These are phyloP conservation scores for Lasioglossum baleicum DNA, from an alignment of 1,140 invertebrate species.

Conservation along the genomic window DNA sequence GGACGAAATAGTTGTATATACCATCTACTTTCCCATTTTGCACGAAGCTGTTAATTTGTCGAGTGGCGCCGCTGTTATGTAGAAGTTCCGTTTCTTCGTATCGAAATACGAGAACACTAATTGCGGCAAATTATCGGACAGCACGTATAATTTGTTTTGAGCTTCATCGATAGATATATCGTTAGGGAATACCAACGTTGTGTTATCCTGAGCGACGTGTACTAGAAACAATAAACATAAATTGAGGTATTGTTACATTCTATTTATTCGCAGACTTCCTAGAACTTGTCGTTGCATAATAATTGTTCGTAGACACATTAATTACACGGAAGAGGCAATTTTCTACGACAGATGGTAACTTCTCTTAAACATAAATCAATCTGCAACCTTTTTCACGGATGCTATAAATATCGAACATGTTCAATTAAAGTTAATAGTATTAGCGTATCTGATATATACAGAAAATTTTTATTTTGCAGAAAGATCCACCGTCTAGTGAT, in stretches of 20 bases:
- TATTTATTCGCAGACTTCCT: not conserved
- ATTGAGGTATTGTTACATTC: not conserved
- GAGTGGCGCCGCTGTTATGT: slow-evolving; percentile 47
- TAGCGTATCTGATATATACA: too few species aligned
- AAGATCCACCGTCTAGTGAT: too few species aligned
- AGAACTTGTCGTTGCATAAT: slow-evolving; percentile 15
- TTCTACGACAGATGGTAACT: not conserved
- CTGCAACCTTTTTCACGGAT: not conserved
- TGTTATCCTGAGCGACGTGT: slow-evolving; percentile 68
- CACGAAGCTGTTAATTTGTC: slow-evolving; percentile 51
- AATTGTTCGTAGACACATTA: not conserved
- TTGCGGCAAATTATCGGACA: slow-evolving; percentile 84
- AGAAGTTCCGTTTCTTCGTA: slow-evolving; percentile 81
- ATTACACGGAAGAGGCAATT: not conserved
- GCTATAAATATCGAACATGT: not conserved
- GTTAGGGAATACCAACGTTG: slow-evolving; percentile 76
- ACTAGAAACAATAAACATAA: slow-evolving; percentile 59
- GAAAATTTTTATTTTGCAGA: too few species aligned
- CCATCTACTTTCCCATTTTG: not conserved
- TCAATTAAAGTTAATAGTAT: too few species aligned
- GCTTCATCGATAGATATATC: slow-evolving; percentile 71
- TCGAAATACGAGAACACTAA: slow-evolving; percentile 83
- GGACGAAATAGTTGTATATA: not conserved
- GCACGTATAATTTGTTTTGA: slow-evolving; percentile 82
- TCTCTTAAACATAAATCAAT: not conserved